Evolutionary conservation across 2,888 invertebrate species (phyloP).

Genomic region (Eurois occulta): DNA sequence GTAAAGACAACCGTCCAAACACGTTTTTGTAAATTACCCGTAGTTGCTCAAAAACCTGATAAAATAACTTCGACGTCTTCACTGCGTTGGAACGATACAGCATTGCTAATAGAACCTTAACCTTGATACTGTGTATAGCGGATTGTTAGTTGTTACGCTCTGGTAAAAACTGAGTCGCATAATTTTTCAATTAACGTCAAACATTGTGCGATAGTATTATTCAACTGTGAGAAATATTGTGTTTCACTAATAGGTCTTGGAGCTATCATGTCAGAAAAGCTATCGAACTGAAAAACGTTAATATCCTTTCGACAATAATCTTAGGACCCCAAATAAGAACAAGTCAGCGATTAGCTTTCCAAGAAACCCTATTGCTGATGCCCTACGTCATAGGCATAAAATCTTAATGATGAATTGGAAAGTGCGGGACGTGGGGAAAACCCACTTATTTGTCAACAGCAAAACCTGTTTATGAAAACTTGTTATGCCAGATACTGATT

Average conservation of each 20-base stretch:
- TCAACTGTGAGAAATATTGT: background rate
- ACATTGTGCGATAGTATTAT: background rate
- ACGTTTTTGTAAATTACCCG: background rate
- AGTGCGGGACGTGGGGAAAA: slow-evolving; percentile 5
- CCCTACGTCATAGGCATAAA: background rate
- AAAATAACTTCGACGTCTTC: slow-evolving; percentile 20
- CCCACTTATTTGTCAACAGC: background rate
- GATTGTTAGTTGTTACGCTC: slow-evolving; percentile 30
- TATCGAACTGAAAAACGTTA: background rate
- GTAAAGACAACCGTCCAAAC: slow-evolving; percentile 6
- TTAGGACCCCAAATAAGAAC: background rate
- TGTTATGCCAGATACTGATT: slow-evolving; percentile 9
- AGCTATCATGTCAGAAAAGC: background rate
- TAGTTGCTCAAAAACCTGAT: slow-evolving; percentile 7
- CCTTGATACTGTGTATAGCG: slow-evolving; percentile 28
- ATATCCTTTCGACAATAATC: background rate
- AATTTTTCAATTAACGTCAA: background rate
- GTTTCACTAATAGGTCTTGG: background rate
- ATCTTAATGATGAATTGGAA: slow-evolving; percentile 25
- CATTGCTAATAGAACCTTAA: slow-evolving; percentile 25
- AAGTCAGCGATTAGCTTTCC: background rate
- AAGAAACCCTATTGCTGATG: background rate
- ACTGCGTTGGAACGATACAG: background rate
- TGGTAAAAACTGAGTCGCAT: slow-evolving; percentile 6
- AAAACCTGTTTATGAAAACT: slow-evolving; percentile 37